A percentile compares a stretch with the other conserved stretches of the same genome.
Evolutionary conservation across 2,888 invertebrate genomes (phyloP).

Genomic region (Drosophila dives): DNA sequence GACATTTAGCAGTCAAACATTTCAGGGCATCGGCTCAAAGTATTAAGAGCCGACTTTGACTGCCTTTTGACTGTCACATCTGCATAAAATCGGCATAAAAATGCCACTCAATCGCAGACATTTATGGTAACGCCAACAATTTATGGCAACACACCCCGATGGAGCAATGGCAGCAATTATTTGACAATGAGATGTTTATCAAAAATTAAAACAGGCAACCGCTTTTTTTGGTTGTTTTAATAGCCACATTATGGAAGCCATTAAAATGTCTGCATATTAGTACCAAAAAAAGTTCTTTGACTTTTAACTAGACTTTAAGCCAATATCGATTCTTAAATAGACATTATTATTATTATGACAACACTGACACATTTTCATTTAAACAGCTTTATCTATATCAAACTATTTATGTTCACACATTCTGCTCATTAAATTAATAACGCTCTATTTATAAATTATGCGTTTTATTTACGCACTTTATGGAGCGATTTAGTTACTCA

Average conservation of each 20-base stretch:
- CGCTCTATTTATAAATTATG: not conserved
- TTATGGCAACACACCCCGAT: constrained; percentile 25
- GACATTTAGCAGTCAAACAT: constrained; percentile 71
- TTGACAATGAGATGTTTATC: constrained; percentile 33
- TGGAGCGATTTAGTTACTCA: constrained; percentile 83
- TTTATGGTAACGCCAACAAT: constrained; percentile 59
- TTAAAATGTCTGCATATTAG: not conserved
- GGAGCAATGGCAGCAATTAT: constrained; percentile 43
- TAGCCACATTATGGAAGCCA: not conserved
- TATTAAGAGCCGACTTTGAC: constrained; percentile 42
- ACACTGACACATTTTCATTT: not conserved
- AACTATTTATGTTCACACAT: not conserved
- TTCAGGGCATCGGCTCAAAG: constrained; percentile 23
- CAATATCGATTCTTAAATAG: not conserved
- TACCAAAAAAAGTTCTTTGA: not conserved
- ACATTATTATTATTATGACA: not conserved
- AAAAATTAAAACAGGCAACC: not conserved
- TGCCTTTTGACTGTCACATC: constrained; percentile 61
- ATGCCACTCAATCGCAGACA: constrained; percentile 68
- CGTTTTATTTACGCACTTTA: constrained; percentile 7
- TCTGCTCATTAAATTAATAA: not conserved
- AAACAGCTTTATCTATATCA: not conserved
- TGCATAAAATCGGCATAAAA: constrained; percentile 77
- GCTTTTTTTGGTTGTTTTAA: not conserved
- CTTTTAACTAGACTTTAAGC: not conserved